Base-by-base conservation (phyloP, 2,113 vertebrate species). In the Terrapene triunguis region DNA sequence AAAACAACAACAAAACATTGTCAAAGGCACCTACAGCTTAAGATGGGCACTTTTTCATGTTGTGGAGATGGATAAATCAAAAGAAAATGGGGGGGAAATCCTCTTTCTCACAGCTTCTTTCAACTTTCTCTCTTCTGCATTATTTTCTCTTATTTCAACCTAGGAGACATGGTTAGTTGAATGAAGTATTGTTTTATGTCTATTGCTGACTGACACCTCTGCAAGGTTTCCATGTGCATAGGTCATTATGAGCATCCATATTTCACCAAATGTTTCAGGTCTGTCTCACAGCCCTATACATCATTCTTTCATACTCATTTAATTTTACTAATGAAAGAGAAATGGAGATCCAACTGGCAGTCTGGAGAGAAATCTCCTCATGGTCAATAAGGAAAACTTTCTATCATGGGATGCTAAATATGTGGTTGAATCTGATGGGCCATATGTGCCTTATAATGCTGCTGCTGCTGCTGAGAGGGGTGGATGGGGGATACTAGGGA, bases 271-370 rank as follows among this genome's bases (percentile, higher is more conserved):
- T 38, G 69, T 16, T 79, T 79, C 69, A 74, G 81, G 82, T 92
- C 80, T 88, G 85, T 78, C 78, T 51, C 79, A 59, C 42, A 38
- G 65, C 69, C 84, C 82, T 87, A 76, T 42, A 78, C 47, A 79
- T 83, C 48, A 78, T 54, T 54, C n/a, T 83, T 87, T 65, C 90
- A 88, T 21, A 74, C 47, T 87, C 85, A 83, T 87, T 92, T 83
- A 87, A 79, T 87, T 87, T 87, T 87, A 80, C 54, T 87, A 87
- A 92, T 83, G 85, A 87, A 44, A 48, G 87, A 72, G 80, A 92
- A 87, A 87, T 51, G 69, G 87, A 78, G 85, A 83, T 38, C 21
- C 69, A 54, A 53, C 55, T 35, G 35, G 25, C 27, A 78, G 90
- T 62, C 80, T 82, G 19, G 48, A 78, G 80, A 51, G 85, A 76